Evolutionary conservation across 2,888 invertebrate genomes (phyloP).

Genomic region (Dioctria linearis): DNA sequence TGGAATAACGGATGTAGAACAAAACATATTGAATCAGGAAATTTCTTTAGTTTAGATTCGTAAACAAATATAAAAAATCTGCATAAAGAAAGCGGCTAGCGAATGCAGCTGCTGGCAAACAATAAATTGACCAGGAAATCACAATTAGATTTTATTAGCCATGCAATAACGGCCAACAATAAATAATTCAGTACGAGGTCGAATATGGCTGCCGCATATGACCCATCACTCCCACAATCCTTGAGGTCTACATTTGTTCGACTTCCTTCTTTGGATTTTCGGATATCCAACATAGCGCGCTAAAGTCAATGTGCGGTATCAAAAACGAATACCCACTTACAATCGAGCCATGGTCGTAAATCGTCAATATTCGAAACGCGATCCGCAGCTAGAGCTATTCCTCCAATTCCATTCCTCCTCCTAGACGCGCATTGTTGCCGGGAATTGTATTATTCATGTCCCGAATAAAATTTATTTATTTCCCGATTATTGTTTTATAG

Average conservation of each 20-base stretch:
- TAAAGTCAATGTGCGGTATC: not conserved
- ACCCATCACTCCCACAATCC: constrained; percentile 42
- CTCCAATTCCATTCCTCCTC: not conserved
- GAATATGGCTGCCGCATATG: constrained; percentile 23
- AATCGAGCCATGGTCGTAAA: constrained; percentile 26
- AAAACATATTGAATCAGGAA: too few relatives aligned
- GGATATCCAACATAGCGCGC: not conserved
- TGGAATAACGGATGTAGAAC: too few relatives aligned
- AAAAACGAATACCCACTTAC: not conserved
- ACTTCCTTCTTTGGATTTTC: constrained; percentile 44
- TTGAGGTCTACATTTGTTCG: not conserved
- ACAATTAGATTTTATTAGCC: constrained; percentile 43
- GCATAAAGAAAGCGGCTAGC: too few relatives aligned
- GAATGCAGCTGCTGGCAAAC: too few relatives aligned
- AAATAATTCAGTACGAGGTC: constrained; percentile 43
- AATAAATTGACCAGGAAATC: constrained; percentile 24
- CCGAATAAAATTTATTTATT: constrained; percentile 45
- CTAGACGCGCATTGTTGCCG: constrained; percentile 28
- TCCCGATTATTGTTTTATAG: constrained; percentile 50
- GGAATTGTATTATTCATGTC: constrained; percentile 23
- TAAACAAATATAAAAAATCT: too few relatives aligned
- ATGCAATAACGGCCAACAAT: constrained; percentile 31
- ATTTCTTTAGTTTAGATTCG: too few relatives aligned
- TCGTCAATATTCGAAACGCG: constrained; percentile 33
- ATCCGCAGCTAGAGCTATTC: constrained; percentile 12